These are phyloP conservation scores for Eurois occulta DNA, from an alignment of 2,888 invertebrate genomes.

Conservation along the genomic window DNA sequence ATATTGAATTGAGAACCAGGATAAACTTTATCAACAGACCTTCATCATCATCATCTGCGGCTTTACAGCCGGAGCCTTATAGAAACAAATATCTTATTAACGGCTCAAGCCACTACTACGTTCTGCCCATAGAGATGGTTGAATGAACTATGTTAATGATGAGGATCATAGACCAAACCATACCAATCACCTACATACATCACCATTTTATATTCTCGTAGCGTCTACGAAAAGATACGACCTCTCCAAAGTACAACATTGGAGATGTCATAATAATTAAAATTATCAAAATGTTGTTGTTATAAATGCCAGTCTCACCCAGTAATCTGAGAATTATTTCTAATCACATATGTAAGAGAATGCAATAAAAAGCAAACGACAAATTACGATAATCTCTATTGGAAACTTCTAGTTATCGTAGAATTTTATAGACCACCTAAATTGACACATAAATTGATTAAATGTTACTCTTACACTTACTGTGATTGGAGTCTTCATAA, in stretches of 20 bases:
- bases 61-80: not conserved
- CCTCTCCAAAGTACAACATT: not conserved
- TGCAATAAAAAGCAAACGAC: not conserved
- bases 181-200: not conserved
- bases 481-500: no score
- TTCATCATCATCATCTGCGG: not conserved
- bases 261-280: not conserved
- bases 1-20: no score
- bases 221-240: not conserved
- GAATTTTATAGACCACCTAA: not conserved
- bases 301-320: not conserved
- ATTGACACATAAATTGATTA: not conserved
- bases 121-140: not conserved
- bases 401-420: not conserved
- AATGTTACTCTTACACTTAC: no score
- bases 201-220: not conserved
- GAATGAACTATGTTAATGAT: not conserved
- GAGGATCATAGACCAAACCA: not conserved
- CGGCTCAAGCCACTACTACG: not conserved
- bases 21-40: not conserved
- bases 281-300: no score
- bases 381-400: not conserved
- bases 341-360: not conserved
- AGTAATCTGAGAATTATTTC: not conserved
- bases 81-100: not conserved